Evolutionary conservation across 2,888 invertebrate species (phyloP), one percentile per base, ranked within the genome.

Genomic region (Cryptus armator): DNA sequence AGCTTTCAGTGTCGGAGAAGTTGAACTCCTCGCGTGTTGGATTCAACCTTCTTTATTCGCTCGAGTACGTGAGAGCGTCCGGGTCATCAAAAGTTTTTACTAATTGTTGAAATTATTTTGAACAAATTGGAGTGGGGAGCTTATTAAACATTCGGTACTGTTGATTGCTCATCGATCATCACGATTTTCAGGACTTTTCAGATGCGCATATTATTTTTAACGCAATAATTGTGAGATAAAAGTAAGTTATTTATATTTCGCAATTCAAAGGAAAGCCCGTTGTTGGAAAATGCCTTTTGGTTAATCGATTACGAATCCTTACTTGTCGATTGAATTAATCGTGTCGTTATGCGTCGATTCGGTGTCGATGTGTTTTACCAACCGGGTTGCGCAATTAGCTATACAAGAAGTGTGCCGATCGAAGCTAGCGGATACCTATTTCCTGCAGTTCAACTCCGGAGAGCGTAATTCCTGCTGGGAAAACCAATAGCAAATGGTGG

Each of bases 11-110:
- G 14, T 16, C 46, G 44, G 74, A 62, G 29, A n/a, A 67, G 53
- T 74, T 46, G 32, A 51, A 32, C 43, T 71, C 59, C 70, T 71
- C 78, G 78, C 78, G 70, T 79, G 78, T 62, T 48, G 46, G 70
- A 16, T 64, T 19, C 16, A 48, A 29, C 59, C 56, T 68, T 68
- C 46, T 68, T 70, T 19, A 24, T 68, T 68, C 77, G 51, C 56
- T 67, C 67, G 53, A 56, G 56, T 43, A 67, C 67, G 67, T 46
- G 24, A 19, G 46, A 67, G 14, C 46, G n/a, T 77, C 46, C 46
- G 44, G 59, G 19, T 10, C 7, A 43, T 10, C 7, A 43, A 51
- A 79, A 62, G 14, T 32, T 79, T 79, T 51, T 24, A 62, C 62
- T 70, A 70, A 79, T 62, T 78, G 77, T 46, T 56, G 78, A 48